These are phyloP conservation scores for Epinephelus fuscoguttatus DNA, from an alignment of 2,113 vertebrate genomes.

Conservation along the genomic window DNA sequence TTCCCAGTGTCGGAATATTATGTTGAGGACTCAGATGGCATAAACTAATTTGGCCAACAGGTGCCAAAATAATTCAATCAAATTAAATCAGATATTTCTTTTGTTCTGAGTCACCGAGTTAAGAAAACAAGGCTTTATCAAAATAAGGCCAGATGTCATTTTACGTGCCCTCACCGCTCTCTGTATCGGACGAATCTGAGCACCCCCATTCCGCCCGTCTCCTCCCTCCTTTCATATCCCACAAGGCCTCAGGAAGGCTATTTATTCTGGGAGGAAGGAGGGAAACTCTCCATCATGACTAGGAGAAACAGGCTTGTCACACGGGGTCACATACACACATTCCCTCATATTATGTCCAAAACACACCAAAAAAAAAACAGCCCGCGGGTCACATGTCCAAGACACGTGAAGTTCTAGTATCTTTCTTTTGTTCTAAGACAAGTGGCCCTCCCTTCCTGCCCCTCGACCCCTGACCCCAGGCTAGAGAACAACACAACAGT, in stretches of 20 bases:
- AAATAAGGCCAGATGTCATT: slow-evolving; percentile 9
- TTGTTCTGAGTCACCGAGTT: slow-evolving; percentile 2
- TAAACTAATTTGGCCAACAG: not conserved
- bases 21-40: not conserved
- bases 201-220: slow-evolving; percentile 8
- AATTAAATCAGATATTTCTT: slow-evolving; percentile 17
- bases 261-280: slow-evolving; percentile 57
- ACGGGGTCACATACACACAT: slow-evolving; percentile 27
- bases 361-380: slow-evolving; percentile 23
- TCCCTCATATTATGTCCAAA: slow-evolving; percentile 22
- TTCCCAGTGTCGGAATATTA: not conserved
- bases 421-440: slow-evolving; percentile 41
- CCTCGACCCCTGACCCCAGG: slow-evolving; percentile 24
- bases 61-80: not conserved
- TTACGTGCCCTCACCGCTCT: slow-evolving; percentile 4
- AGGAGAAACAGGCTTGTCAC: slow-evolving; percentile 42
- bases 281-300: slow-evolving; percentile 61
- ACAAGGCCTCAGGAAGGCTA: slow-evolving; percentile 41
- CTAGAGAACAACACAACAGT: not conserved
- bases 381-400: slow-evolving; percentile 11
- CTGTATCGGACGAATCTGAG: not conserved
- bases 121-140: not conserved
- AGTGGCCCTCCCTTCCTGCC: slow-evolving; percentile 19
- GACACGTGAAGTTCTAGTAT: slow-evolving; percentile 21
- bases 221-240: slow-evolving; percentile 26